Conservation (phyloP, 2,888 invertebrate genomes). For the Hartigia nigra region DNA sequence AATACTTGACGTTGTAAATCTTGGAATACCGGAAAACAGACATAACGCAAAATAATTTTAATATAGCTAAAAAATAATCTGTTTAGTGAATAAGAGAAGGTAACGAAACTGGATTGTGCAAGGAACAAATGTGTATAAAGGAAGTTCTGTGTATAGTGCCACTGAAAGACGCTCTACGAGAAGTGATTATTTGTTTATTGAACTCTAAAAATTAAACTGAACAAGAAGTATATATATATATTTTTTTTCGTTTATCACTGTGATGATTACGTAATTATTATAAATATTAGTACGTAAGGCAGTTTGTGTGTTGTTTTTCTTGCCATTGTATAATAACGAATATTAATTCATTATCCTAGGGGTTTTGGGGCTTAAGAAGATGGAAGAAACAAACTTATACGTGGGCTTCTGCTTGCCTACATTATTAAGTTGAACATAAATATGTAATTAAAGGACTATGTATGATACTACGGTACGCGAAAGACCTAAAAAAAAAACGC, state of each 20-base stretch:
- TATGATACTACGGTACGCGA: slow-evolving; percentile 45
- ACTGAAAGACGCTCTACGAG: slow-evolving; percentile 35
- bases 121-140: slow-evolving; percentile 19
- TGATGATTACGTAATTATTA: slow-evolving; percentile 61
- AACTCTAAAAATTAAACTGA: slow-evolving; percentile 46
- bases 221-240: slow-evolving; percentile 49
- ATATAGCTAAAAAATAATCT: slow-evolving; percentile 37
- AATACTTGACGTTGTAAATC: not conserved
- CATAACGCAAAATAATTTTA: slow-evolving; percentile 34
- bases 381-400: slow-evolving; percentile 25
- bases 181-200: slow-evolving; percentile 46
- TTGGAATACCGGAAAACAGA: slow-evolving; percentile 36
- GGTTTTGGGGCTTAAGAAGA: slow-evolving; percentile 45
- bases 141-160: slow-evolving; percentile 44
- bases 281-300: slow-evolving; percentile 57
- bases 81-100: slow-evolving; percentile 19
- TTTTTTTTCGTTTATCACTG: slow-evolving; percentile 60
- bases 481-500: slow-evolving; percentile 39
- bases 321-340: slow-evolving; percentile 49
- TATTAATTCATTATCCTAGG: slow-evolving; percentile 38
- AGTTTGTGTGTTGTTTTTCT: slow-evolving; percentile 60
- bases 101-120: slow-evolving; percentile 22
- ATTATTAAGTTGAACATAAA: slow-evolving; percentile 50
- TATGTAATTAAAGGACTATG: slow-evolving; percentile 51
- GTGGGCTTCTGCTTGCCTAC: slow-evolving; percentile 53